Conservation (phyloP, 1,140 invertebrate species). For the Ceratoteleas bidentatus region DNA sequence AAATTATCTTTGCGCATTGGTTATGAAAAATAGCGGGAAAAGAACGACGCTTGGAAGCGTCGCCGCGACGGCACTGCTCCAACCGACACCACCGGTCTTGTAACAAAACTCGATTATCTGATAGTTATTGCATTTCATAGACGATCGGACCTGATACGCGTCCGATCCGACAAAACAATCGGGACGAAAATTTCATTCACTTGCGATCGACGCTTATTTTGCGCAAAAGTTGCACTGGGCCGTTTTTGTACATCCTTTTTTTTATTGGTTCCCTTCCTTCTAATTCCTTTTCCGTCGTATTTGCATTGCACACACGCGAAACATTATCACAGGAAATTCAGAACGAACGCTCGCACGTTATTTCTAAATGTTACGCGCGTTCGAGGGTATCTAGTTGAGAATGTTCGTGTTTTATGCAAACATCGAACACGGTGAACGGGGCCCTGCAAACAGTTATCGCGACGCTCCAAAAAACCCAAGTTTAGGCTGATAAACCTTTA, state of each 20-base stretch:
- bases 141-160: neutral
- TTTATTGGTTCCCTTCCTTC: no score
- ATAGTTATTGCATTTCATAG: neutral
- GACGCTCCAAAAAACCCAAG: slow-evolving; percentile 12
- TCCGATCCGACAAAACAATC: neutral
- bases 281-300: slow-evolving; percentile 2
- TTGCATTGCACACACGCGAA: slow-evolving; percentile 31
- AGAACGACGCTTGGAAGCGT: slow-evolving; percentile 32
- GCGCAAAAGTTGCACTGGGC: no score
- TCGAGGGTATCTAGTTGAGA: slow-evolving; percentile 30
- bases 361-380: slow-evolving; percentile 28
- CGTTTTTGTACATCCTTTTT: no score
- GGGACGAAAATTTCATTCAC: neutral
- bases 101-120: slow-evolving; percentile 1
- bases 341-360: slow-evolving; percentile 28
- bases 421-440: slow-evolving; percentile 21
- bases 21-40: slow-evolving; percentile 60
- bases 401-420: slow-evolving; percentile 40
- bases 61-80: neutral
- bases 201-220: no score
- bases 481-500: neutral
- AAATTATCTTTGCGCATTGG: slow-evolving; percentile 72
- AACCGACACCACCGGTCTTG: no score
- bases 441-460: slow-evolving; percentile 16
- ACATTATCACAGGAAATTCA: slow-evolving; percentile 47